Conservation (phyloP, 2,888 invertebrate species). For the Diarsia rubi region DNA sequence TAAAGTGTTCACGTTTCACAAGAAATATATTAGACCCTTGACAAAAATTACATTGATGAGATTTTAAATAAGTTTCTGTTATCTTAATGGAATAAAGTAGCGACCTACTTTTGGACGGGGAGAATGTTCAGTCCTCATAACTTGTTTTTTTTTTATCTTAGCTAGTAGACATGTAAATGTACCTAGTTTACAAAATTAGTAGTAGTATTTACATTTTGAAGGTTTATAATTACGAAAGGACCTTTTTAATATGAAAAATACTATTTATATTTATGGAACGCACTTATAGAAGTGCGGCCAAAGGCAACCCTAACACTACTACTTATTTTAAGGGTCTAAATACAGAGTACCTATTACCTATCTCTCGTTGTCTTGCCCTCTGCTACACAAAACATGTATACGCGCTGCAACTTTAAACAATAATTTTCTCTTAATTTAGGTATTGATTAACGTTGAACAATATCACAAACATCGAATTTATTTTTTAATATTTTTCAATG, state of each 20-base stretch:
- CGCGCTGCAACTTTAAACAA: no score
- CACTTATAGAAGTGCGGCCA: no score
- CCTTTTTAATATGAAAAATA: no score
- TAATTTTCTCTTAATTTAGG: no score
- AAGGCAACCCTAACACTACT: no score
- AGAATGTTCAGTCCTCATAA: not conserved
- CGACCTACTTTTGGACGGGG: not conserved
- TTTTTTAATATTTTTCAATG: no score
- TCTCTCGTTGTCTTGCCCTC: not conserved
- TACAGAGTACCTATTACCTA: no score
- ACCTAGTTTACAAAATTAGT: not conserved
- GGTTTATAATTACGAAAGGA: no score
- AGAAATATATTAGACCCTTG: constrained; percentile 51
- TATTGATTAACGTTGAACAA: no score
- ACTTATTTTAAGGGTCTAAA: no score
- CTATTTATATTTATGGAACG: no score
- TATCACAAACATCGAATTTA: no score
- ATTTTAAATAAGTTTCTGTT: constrained; percentile 43
- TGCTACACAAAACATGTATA: not conserved
- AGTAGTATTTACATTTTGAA: not conserved
- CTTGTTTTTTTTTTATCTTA: not conserved
- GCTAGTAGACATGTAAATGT: not conserved
- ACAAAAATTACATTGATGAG: constrained; percentile 44
- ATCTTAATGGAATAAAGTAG: constrained; percentile 2
- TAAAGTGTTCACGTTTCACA: constrained; percentile 23